Percentiles rank a stretch among this genome's conserved stretches.
Conservation (phyloP, 2,797 vertebrate species). For the Zalophus californianus region DNA sequence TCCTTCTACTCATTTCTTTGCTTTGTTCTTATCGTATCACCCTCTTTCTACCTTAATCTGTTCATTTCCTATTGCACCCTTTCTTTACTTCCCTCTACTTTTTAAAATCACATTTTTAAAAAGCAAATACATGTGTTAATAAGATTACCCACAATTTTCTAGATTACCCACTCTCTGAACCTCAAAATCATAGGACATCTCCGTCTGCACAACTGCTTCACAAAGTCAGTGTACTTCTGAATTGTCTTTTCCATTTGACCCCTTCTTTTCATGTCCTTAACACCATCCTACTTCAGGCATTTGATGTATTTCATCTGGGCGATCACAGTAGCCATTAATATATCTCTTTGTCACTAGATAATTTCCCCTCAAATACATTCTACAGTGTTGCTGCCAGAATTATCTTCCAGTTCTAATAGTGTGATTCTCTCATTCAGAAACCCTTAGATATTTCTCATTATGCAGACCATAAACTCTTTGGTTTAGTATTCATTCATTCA, state of each 20-base stretch:
- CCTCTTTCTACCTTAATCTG: neutral
- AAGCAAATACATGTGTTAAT: neutral
- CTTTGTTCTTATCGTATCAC: neutral
- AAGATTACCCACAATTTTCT: neutral
- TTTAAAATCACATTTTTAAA: neutral
- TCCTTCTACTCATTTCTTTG: neutral
- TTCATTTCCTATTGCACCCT: neutral
- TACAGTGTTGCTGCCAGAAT: neutral
- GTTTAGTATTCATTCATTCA: neutral
- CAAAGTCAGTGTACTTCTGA: neutral
- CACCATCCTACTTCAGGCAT: neutral
- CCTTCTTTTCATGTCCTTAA: neutral
- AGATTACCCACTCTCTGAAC: neutral
- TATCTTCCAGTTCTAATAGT: neutral
- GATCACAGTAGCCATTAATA: neutral
- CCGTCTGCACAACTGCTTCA: neutral
- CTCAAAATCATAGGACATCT: neutral
- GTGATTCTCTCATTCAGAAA: neutral
- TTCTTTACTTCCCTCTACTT: neutral
- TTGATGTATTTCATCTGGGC: neutral
- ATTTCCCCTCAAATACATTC: neutral
- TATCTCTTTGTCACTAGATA: neutral
- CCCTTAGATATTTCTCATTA: neutral
- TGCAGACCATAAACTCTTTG: neutral
- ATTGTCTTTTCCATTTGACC: neutral